Percentiles rank a stretch among this genome's conserved stretches.
These are phyloP conservation scores for Planiliza haematocheilus DNA, from an alignment of 2,113 vertebrate species.

Conservation along the genomic window DNA sequence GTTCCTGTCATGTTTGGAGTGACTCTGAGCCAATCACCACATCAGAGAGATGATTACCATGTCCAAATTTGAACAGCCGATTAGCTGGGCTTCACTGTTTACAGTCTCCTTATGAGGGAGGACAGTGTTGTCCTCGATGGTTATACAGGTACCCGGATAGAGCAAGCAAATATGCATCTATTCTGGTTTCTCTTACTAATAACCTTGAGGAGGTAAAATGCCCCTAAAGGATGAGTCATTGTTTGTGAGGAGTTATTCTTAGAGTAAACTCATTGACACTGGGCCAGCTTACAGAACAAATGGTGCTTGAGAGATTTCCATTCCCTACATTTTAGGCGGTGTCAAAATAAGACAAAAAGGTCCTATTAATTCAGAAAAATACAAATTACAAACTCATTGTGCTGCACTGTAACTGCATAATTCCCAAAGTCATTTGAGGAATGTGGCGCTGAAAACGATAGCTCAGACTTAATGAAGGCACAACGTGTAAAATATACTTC, in stretches of 20 bases:
- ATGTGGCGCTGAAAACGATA: conserved; percentile 39
- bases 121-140: conserved; percentile 11
- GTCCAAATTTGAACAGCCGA: conserved; percentile 66
- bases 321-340: conserved; percentile 2
- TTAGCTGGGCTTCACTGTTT: conserved; percentile 52
- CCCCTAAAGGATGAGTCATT: conserved; percentile 25
- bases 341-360: conserved; percentile 33
- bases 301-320: conserved; percentile 13
- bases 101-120: conserved; percentile 26
- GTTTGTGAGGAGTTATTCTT: conserved; percentile 26
- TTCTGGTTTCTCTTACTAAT: not conserved
- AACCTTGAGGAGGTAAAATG: not conserved
- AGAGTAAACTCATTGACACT: not conserved
- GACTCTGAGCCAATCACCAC: conserved; percentile 56
- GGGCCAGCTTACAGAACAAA: conserved; percentile 17
- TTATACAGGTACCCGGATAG: conserved; percentile 25
- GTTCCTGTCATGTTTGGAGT: conserved; percentile 45
- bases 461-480: conserved; percentile 52
- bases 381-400: conserved; percentile 27
- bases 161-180: conserved; percentile 19
- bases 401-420: not conserved
- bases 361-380: conserved; percentile 19
- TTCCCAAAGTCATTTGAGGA: conserved; percentile 44
- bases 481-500: conserved; percentile 43
- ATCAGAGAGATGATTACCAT: conserved; percentile 57